Percentiles rank a stretch among this genome's conserved stretches.
phyloP scores from a whole-genome alignment of 92 coral and sea anemone species.

The Chrysogorgia sp. region DNA sequence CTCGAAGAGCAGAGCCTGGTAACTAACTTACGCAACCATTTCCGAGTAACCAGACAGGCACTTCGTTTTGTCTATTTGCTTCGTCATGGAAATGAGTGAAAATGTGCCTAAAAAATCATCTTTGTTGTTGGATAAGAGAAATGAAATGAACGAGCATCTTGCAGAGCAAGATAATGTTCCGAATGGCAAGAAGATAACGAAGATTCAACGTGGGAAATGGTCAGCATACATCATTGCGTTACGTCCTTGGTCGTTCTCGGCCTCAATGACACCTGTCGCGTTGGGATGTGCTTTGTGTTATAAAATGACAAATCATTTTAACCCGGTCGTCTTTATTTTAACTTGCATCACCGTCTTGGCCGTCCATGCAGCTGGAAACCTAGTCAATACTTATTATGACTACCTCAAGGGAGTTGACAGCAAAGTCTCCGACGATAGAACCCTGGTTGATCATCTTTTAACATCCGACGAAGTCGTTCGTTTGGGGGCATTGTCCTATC shows the following conservation, averaged over 20 bases:
- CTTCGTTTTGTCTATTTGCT: no score
- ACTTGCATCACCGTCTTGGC: slow-evolving; percentile 83
- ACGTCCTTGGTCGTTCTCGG: slow-evolving; percentile 97
- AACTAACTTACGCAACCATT: no score
- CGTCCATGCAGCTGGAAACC: slow-evolving; percentile 96
- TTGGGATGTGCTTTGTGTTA: slow-evolving; percentile 89
- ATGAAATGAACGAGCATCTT: background rate
- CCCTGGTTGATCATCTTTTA: slow-evolving; percentile 87
- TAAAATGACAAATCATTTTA: slow-evolving; percentile 79
- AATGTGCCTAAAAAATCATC: background rate
- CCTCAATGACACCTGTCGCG: slow-evolving; percentile 88
- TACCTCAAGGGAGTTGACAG: slow-evolving; percentile 95
- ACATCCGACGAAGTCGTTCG: slow-evolving; percentile 91
- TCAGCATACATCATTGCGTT: slow-evolving; percentile 83
- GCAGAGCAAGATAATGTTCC: slow-evolving; percentile 12
- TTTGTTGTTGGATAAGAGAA: background rate
- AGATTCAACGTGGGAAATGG: slow-evolving; percentile 53
- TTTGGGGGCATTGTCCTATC: slow-evolving; percentile 78
- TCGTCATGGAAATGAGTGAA: background rate
- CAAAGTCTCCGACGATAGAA: slow-evolving; percentile 92
- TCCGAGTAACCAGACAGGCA: no score
- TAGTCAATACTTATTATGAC: slow-evolving; percentile 93
- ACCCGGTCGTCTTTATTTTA: slow-evolving; percentile 53
- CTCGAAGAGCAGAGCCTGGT: no score
- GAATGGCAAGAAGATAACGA: slow-evolving; percentile 32